Evolutionary conservation across 2,113 vertebrate genomes (phyloP).

Genomic region (Tetrax tetrax): DNA sequence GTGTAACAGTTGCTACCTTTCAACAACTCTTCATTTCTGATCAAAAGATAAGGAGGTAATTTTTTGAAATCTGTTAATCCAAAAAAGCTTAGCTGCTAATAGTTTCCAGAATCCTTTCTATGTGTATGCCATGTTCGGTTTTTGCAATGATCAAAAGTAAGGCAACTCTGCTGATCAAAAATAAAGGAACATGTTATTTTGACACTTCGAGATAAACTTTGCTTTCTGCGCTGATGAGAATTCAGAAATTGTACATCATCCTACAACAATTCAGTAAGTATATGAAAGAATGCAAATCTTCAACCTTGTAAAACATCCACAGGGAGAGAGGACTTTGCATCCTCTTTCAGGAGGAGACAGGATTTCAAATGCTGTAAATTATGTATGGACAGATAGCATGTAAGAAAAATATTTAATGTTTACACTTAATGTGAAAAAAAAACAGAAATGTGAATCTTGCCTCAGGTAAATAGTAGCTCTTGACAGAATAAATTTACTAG

Average conservation of each 20-base stretch:
- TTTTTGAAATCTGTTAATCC: conserved; percentile 73
- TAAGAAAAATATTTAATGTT: conserved; percentile 20
- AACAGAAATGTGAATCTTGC: neutral
- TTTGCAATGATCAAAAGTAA: conserved; percentile 73
- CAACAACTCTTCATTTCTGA: conserved; percentile 75
- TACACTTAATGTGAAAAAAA: neutral
- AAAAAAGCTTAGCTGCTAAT: conserved; percentile 70
- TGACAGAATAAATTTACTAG: conserved; percentile 5
- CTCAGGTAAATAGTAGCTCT: conserved; percentile 7
- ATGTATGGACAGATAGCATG: neutral
- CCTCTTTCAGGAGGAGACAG: neutral
- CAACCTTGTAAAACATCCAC: neutral
- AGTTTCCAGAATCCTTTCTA: conserved; percentile 59
- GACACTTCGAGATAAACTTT: conserved; percentile 63
- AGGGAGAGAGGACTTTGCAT: neutral
- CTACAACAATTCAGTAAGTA: neutral
- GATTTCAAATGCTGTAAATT: conserved; percentile 34
- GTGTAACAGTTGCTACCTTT: conserved; percentile 73
- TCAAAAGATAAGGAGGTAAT: conserved; percentile 71
- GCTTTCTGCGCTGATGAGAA: neutral
- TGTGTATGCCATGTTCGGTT: conserved; percentile 40
- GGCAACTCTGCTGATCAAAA: conserved; percentile 71
- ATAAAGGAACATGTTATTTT: conserved; percentile 60
- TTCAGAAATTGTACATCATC: neutral
- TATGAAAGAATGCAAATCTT: conserved; percentile 28